Evolutionary conservation across 2,797 vertebrate species (phyloP).

Genomic region (Acrocephalus scirpaceus): DNA sequence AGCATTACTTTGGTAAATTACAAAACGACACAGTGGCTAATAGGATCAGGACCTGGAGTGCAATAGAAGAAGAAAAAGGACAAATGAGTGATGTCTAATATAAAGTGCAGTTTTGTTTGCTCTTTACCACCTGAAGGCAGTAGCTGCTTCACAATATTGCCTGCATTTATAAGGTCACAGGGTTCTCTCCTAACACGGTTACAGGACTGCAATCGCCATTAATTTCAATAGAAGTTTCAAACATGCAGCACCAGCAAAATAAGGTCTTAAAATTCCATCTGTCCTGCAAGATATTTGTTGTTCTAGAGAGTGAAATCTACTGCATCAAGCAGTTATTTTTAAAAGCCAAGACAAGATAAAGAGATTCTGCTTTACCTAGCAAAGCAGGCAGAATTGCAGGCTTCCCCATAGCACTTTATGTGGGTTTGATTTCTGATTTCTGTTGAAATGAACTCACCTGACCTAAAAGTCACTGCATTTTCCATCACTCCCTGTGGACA

Average conservation of each 20-base stretch:
- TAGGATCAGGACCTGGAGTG: slow-evolving; percentile 44
- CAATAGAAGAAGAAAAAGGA: slow-evolving; percentile 22
- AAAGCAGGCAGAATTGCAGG: neutral
- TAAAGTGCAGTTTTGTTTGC: slow-evolving; percentile 51
- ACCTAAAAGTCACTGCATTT: neutral
- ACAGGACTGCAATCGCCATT: slow-evolving; percentile 17
- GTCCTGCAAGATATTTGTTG: slow-evolving; percentile 41
- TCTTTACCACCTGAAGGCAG: slow-evolving; percentile 54
- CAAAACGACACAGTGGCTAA: slow-evolving; percentile 51
- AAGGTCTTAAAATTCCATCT: slow-evolving; percentile 56
- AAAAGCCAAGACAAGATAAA: neutral
- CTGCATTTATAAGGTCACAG: slow-evolving; percentile 49
- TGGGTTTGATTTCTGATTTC: neutral
- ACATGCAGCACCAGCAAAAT: slow-evolving; percentile 62
- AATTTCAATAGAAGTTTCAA: slow-evolving; percentile 51
- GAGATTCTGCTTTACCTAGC: neutral
- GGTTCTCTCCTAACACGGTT: slow-evolving; percentile 32
- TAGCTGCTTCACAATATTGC: slow-evolving; percentile 28
- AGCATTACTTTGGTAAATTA: slow-evolving; percentile 45
- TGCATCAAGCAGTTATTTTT: neutral
- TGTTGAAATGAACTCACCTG: neutral
- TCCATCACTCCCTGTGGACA: neutral
- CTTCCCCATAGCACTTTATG: fast-evolving
- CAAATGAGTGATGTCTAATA: slow-evolving; percentile 36
- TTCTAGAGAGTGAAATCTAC: neutral